phyloP scores from a whole-genome alignment of 2,113 vertebrate genomes.

The Crotalus tigris region DNA sequence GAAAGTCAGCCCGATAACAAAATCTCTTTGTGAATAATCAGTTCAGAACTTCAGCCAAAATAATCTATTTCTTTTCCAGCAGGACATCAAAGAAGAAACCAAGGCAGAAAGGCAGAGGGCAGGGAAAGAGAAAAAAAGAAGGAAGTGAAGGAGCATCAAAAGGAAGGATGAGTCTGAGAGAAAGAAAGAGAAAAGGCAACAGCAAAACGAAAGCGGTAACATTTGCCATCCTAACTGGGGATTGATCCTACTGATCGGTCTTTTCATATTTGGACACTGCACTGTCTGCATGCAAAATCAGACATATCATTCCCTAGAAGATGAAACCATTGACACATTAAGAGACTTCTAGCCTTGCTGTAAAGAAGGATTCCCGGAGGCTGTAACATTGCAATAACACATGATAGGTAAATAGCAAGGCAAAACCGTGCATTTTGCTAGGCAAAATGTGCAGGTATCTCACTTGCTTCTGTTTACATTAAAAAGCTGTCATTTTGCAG shows the following conservation, averaged over 20 bases:
- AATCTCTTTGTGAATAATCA: background rate
- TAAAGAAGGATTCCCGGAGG: background rate
- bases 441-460: background rate
- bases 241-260: background rate
- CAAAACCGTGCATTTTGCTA: background rate
- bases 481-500: background rate
- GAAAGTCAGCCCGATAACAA: background rate
- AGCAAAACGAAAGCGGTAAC: background rate
- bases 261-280: background rate
- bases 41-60: background rate
- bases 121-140: background rate
- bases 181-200: background rate
- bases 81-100: background rate
- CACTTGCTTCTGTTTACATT: background rate
- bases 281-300: too few species aligned
- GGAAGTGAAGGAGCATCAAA: background rate
- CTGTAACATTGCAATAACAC: background rate
- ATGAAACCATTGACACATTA: background rate
- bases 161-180: background rate
- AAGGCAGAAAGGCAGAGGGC: background rate
- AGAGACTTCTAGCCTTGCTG: background rate
- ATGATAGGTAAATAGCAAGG: background rate
- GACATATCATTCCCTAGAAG: background rate
- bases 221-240: background rate
- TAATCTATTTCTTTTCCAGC: background rate